Base-by-base conservation (phyloP, 2,113 vertebrate species). In the Boulengerochromis microlepis region DNA sequence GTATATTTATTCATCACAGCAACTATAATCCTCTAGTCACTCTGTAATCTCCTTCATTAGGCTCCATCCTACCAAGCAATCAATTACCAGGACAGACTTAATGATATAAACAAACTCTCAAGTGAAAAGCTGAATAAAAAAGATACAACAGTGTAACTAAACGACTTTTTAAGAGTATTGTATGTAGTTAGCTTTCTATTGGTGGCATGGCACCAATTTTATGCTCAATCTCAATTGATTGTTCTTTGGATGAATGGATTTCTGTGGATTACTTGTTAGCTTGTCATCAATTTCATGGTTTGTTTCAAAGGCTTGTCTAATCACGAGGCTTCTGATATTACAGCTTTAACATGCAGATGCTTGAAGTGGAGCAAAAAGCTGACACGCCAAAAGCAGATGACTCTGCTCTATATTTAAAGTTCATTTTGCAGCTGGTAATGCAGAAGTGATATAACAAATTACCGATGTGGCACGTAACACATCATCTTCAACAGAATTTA, bases 231-330 rank as follows among this genome's bases (percentile, higher is more conserved):
- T 84, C 15, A 93, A 90, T 80, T 24, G 50, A 84, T 71, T 94
- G 87, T 88, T 93, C 52, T 85, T 78, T 19, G 5, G 50, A 82
- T 87, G 82, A 87, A 91, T 59, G 47, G 59, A 53, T 81, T 69
- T 86, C 31, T 80, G 56, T 89, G 90, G 87, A 89, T 94, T 86
- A 89, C 83, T 87, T 84, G 81, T 91, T 87, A 59, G 90, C 91
- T 87, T 86, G 83, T 92, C 89, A 93, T 95, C 87, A 91, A 91
- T 94, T 92, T 93, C 87, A 92, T 40, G 83, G 78, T 85, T 91
- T 85, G 84, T 86, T 90, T 85, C 52, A 78, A 85, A 78, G 82
- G 80, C 85, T 86, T 71, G 82, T 93, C 82, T 82, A 59, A 90
- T 93, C 81, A 80, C 5, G 1, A 87, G 40, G 53, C 85, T 86